Percentiles rank a stretch among this genome's conserved stretches.
phyloP scores from a whole-genome alignment of 2,888 invertebrate species.

The Nemoura dubitans region DNA sequence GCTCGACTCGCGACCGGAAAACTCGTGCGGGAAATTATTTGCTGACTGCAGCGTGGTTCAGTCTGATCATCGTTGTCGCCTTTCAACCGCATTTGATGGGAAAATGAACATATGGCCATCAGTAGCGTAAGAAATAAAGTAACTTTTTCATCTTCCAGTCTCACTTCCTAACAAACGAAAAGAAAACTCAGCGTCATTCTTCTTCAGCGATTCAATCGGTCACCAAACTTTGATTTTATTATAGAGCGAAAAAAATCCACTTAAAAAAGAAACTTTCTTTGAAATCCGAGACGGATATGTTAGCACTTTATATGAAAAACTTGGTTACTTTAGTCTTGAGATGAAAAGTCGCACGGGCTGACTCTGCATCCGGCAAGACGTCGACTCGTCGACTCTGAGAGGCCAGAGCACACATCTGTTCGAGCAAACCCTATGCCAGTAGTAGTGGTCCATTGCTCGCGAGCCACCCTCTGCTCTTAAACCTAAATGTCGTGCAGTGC shows the following conservation, averaged over 20 bases:
- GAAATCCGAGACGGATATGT: constrained; percentile 34
- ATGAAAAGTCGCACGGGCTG: constrained; percentile 8
- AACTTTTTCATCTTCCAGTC: constrained; percentile 1
- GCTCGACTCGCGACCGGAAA: not conserved
- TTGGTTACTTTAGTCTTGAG: constrained; percentile 26
- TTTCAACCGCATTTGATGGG: not conserved
- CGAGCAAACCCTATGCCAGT: not conserved
- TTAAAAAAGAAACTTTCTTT: constrained; percentile 34
- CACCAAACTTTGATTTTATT: constrained; percentile 37
- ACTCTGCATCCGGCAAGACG: constrained; percentile 22
- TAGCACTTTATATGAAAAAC: constrained; percentile 29
- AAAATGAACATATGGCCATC: constrained; percentile 27
- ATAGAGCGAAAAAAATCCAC: constrained; percentile 31
- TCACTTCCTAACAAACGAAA: not conserved
- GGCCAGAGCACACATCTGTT: not conserved
- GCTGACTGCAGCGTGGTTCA: not conserved
- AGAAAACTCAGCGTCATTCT: constrained; percentile 31
- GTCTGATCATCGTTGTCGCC: not conserved
- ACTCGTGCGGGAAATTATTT: not conserved
- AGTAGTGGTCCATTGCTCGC: not conserved
- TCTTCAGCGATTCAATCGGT: constrained; percentile 32
- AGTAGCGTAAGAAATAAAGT: not conserved
- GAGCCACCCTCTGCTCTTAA: not conserved
- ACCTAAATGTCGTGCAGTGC: not conserved
- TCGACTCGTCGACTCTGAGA: not conserved